A percentile compares a stretch with the other conserved stretches of the same genome.
phyloP scores from a whole-genome alignment of 2,888 invertebrate genomes.

The Heliconius hortense region DNA sequence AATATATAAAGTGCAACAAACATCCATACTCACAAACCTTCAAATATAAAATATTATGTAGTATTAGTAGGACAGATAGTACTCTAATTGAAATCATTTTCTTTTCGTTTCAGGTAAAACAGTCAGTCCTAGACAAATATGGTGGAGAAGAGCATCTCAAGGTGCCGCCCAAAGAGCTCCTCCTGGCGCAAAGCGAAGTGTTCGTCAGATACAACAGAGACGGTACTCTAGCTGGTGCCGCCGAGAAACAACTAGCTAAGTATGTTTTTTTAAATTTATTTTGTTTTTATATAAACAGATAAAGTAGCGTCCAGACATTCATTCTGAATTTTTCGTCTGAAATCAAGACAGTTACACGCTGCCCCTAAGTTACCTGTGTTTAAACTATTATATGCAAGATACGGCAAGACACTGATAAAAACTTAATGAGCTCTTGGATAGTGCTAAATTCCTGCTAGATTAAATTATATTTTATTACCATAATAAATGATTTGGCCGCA shows the following conservation, averaged over 20 bases:
- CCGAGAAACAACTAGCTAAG: slow-evolving; percentile 92
- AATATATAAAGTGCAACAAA: no score
- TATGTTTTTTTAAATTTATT: slow-evolving; percentile 66
- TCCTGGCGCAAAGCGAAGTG: slow-evolving; percentile 96
- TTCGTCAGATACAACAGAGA: slow-evolving; percentile 97
- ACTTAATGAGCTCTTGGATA: no score
- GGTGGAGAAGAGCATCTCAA: slow-evolving; percentile 96
- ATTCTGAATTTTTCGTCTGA: no score
- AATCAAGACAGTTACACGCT: no score
- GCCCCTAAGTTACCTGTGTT: neutral
- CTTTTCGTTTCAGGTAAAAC: slow-evolving; percentile 83
- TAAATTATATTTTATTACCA: neutral
- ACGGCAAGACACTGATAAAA: no score
- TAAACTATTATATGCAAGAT: no score
- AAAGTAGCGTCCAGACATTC: no score
- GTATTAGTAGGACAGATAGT: no score
- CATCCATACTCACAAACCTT: no score
- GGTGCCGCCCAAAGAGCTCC: slow-evolving; percentile 92
- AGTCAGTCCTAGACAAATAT: slow-evolving; percentile 94
- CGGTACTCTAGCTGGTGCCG: slow-evolving; percentile 92
- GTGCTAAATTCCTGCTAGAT: neutral
- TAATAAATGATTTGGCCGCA: slow-evolving; percentile 46
- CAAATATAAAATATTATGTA: no score
- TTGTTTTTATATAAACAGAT: neutral
- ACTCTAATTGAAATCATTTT: neutral